Base-by-base conservation (phyloP, 1,140 invertebrate species). In the Macrotrachela quadricornifera region DNA sequence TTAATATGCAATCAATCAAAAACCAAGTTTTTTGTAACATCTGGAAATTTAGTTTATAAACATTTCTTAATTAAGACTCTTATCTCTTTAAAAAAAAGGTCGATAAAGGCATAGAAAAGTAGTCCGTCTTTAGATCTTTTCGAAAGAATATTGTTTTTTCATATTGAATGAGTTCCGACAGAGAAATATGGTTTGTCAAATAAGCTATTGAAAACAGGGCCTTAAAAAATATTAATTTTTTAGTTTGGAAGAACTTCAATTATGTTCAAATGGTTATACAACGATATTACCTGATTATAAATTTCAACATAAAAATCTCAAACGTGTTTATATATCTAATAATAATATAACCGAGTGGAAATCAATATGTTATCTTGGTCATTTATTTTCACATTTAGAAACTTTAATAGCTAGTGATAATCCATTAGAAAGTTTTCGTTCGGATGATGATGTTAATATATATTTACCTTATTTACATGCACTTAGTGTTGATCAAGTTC, bases 381-480 rank as follows among this genome's bases (percentile, higher is more conserved):
- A 55, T 42, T 51, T 54, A 8, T 91, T 91, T 68, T 85, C 85
- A 0, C 79, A 78, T 58, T 66, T 91, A 50, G 79, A 86, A 65
- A 79, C 79, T 0, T 69, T 92, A 36, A 78, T 87, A 6, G 70
- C 87, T 6, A 84, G 84, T 18, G 83, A 88, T 57, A 87, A 83
- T 70, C 80, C 81, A 8, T 71, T 85, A 50, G 71, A 74, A 15
- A 78, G 21, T n/a, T 43, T 61, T 13, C 21, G 21, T 30, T 30
- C 21, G 21, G 21, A 30, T 30, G 21, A 30, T 30, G 21, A 30
- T 30, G 21, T 30, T 2, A 18, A 16, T 10, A 51, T 46, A 9
- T 10, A 38, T 15, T 43, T 14, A n/a, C 6, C n/a, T 1, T 14
- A 8, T 21, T 38, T 46, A 16, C 38, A 51, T 30, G 8, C 21